These are phyloP conservation scores for Psilopogon haemacephalus DNA, from an alignment of 2,113 vertebrate species.

Conservation along the genomic window DNA sequence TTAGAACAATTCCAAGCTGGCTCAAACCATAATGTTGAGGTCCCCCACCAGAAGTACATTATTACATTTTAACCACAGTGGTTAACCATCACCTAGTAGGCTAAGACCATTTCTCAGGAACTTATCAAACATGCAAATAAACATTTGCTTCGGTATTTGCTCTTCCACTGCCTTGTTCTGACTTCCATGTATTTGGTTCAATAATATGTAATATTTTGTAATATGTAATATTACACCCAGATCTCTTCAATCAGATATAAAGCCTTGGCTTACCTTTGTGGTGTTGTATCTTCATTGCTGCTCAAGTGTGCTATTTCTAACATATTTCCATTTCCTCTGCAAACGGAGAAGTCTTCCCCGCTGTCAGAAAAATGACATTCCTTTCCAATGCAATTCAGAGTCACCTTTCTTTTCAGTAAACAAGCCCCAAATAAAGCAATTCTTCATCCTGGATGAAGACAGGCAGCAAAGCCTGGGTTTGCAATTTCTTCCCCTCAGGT, in stretches of 20 bases:
- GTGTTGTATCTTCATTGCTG: not conserved
- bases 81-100: not conserved
- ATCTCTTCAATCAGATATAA: not conserved
- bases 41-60: not conserved
- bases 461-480: not conserved
- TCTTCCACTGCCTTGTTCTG: not conserved
- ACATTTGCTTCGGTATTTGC: slow-evolving; percentile 1
- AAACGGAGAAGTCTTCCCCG: not conserved
- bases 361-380: not conserved
- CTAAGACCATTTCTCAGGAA: not conserved
- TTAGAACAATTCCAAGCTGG: not conserved
- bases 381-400: not conserved
- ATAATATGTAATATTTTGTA: not conserved
- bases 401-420: not conserved
- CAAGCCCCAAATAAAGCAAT: not conserved
- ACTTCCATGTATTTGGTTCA: not conserved
- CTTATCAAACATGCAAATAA: not conserved
- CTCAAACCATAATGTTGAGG: not conserved
- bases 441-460: not conserved
- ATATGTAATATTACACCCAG: not conserved
- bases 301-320: not conserved
- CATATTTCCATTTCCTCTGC: not conserved
- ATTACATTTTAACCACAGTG: not conserved
- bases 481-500: not conserved
- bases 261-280: slow-evolving; percentile 41